Evolutionary conservation across 2,888 invertebrate species (phyloP).

Genomic region (Drosophila yooni): DNA sequence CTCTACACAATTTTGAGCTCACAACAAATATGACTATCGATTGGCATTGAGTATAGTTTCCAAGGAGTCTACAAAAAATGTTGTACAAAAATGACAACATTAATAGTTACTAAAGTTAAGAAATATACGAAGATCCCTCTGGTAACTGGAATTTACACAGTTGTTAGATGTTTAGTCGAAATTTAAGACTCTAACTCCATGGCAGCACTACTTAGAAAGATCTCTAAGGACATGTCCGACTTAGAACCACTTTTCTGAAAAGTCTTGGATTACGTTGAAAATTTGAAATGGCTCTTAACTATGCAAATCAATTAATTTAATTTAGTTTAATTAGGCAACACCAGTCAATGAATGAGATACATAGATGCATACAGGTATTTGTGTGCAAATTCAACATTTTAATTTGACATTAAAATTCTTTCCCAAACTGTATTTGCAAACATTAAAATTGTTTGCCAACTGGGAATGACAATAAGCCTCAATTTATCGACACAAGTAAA

Average conservation of each 20-base stretch:
- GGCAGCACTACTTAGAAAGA: accelerated
- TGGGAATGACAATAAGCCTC: neutral
- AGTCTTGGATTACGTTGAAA: neutral
- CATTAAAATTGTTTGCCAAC: neutral
- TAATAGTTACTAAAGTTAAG: neutral
- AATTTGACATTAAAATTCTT: neutral
- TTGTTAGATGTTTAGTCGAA: neutral
- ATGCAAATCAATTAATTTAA: neutral
- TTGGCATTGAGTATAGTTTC: neutral
- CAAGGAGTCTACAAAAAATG: neutral
- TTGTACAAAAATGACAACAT: neutral
- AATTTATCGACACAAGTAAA: conserved; percentile 19
- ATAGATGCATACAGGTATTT: neutral
- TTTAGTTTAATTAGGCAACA: neutral
- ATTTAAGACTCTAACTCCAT: neutral
- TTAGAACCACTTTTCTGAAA: neutral
- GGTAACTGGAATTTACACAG: neutral
- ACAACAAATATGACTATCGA: neutral
- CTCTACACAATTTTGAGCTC: neutral
- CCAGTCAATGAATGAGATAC: neutral
- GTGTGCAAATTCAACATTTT: neutral
- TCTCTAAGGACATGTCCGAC: neutral
- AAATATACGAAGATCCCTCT: neutral
- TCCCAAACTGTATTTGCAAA: neutral
- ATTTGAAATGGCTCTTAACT: neutral